Evolutionary conservation across 1,140 invertebrate genomes (phyloP).

Genomic region (Zaprionus camerounensis): DNA sequence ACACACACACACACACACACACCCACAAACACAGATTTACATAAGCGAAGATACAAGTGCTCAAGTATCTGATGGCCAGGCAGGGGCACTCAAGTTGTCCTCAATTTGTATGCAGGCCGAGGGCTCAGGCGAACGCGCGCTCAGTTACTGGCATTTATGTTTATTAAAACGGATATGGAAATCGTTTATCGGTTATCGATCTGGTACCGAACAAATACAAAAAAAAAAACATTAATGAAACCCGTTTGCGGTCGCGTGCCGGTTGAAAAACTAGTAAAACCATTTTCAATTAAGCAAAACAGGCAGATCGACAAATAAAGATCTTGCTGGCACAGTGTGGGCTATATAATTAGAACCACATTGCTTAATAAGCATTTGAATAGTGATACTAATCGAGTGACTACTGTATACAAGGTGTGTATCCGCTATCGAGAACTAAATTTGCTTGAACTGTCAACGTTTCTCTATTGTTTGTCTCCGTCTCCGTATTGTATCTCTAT

Average conservation of each 20-base stretch:
- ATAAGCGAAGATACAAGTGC: constrained; percentile 33
- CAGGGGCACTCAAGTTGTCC: constrained; percentile 39
- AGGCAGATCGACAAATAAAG: constrained; percentile 51
- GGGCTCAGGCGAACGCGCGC: constrained; percentile 21
- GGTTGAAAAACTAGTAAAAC: constrained; percentile 11
- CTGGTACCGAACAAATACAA: constrained; percentile 2
- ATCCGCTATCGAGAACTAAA: constrained; percentile 30
- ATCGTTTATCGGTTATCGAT: constrained; percentile 56
- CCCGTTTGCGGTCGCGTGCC: constrained; percentile 44
- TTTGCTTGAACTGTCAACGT: constrained; percentile 28
- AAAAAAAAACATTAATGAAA: constrained; percentile 34
- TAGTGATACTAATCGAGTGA: neutral
- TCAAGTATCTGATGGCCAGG: constrained; percentile 38
- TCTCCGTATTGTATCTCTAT: constrained; percentile 16
- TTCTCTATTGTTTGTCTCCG: neutral
- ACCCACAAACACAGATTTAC: neutral
- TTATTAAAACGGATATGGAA: constrained; percentile 71
- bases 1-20: constrained; percentile 13
- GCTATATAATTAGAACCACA: neutral
- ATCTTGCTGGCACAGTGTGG: constrained; percentile 15
- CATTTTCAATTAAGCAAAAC: constrained; percentile 31
- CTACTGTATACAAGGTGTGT: constrained; percentile 3
- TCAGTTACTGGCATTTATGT: constrained; percentile 50
- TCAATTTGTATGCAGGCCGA: constrained; percentile 66
- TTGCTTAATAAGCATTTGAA: neutral